phyloP scores from a whole-genome alignment of 2,888 invertebrate species.

The Saturnia pavonia region DNA sequence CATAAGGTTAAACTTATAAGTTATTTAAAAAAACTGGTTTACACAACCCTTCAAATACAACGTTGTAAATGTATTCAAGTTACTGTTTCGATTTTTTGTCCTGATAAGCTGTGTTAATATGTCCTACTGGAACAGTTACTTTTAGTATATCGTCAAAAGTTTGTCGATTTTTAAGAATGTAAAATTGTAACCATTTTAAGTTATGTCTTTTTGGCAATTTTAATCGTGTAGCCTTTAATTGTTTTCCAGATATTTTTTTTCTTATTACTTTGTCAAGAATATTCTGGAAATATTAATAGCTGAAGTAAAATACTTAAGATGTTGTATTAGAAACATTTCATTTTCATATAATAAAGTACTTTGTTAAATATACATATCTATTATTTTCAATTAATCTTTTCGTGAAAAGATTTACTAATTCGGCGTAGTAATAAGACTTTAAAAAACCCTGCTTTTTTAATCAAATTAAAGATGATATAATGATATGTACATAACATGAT shows the following conservation, averaged over 20 bases:
- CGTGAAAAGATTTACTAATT: background rate
- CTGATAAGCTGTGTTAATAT: background rate
- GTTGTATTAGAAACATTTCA: background rate
- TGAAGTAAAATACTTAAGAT: background rate
- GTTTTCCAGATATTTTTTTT: too few species aligned
- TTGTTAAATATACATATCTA: background rate
- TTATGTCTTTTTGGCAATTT: too few species aligned
- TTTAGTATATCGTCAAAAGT: background rate
- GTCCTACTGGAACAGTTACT: background rate
- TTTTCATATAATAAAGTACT: background rate
- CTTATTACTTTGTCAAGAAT: background rate
- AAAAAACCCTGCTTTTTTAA: background rate
- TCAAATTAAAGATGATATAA: background rate
- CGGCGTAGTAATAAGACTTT: background rate
- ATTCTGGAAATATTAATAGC: background rate
- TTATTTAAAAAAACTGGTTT: too few species aligned
- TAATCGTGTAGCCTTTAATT: too few species aligned
- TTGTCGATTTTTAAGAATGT: background rate
- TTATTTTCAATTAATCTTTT: background rate
- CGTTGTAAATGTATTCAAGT: background rate
- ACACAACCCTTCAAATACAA: too few species aligned
- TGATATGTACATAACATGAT: background rate
- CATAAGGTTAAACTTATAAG: too few species aligned
- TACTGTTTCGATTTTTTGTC: background rate
- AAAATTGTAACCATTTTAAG: too few species aligned